Base-by-base conservation (phyloP, 2,113 vertebrate species). In the Podarcis raffonei region DNA sequence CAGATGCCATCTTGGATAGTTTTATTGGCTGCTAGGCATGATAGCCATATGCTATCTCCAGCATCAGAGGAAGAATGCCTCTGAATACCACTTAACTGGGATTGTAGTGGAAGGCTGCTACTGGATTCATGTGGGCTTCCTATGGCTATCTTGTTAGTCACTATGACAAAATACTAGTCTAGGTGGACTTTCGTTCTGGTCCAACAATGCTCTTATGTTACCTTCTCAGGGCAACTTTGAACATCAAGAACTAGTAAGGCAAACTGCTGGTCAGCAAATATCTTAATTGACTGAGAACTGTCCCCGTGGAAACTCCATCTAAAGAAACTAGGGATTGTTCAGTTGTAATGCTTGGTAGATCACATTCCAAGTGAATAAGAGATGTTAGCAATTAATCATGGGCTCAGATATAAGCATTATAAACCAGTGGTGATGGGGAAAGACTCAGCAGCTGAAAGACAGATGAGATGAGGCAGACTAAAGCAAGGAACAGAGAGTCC, bases 381-480 rank as follows among this genome's bases (percentile, higher is more conserved):
- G 30, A 87, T 81, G 78, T 74, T 62, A 81, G 30, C 66, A 48
- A 86, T 86, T 86, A 86, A 86, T 86, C 85, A 78, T 68, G 85
- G 57, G 66, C 76, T 77, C 74, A 81, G n/a, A 42, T 22, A 15
- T 25, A 81, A 71, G 77, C 22, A n/a, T 74, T 81, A 59, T 72
- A 81, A 62, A 81, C 15, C 75, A 76, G 75, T 39, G 35, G 35
- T 0, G 3, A 81, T 75, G 68, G 65, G 59, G 80, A 90, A 53
- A 30, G 8, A 53, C 11, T 75, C 62, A 90, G 84, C 65, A 95
- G 20, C 90, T 93, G 85, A 20, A 32, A 88, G 86, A 37, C 82
- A 95, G 87, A 93, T 25, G 37, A 89, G 37, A 72, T 84, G 18
- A 77, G 76, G 62, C 90, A 83, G 76, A 22, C 42, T 89, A 53